Evolutionary conservation across 92 coral and sea anemone genomes (phyloP).

Genomic region (Blastomussa wellsi): DNA sequence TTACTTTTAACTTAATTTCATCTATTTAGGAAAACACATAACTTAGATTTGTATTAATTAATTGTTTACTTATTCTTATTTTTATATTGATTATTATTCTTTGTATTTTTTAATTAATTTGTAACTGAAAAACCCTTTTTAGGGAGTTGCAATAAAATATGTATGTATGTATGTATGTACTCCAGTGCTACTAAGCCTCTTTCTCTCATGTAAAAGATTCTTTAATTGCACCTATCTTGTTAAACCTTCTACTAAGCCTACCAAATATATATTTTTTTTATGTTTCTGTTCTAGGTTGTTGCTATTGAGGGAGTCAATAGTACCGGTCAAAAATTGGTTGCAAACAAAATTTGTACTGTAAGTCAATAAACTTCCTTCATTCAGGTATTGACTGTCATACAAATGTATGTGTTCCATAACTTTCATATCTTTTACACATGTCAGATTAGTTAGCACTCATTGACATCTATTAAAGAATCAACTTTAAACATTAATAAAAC

Average conservation of each 20-base stretch:
- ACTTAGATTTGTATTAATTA: too few relatives aligned
- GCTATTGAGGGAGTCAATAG: constrained; percentile 88
- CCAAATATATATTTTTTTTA: not conserved
- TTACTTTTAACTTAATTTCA: too few relatives aligned
- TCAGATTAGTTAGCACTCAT: not conserved
- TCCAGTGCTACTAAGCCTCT: too few relatives aligned
- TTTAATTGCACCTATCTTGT: not conserved
- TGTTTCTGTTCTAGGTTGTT: constrained; percentile 59
- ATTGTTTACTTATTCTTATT: too few relatives aligned
- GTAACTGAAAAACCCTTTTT: too few relatives aligned
- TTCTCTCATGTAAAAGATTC: not conserved
- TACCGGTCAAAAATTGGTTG: constrained; percentile 80
- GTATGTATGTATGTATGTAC: too few relatives aligned
- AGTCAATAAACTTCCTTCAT: constrained; percentile 1
- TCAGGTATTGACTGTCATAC: not conserved
- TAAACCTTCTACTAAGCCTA: not conserved
- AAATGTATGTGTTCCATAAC: not conserved
- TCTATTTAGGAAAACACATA: too few relatives aligned
- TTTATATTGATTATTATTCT: too few relatives aligned
- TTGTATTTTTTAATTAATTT: too few relatives aligned
- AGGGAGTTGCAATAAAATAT: too few relatives aligned
- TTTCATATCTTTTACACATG: not conserved
- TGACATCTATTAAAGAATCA: not conserved
- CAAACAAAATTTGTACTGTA: constrained; percentile 68
- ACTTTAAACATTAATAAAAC: too few relatives aligned